Evolutionary conservation across 2,113 vertebrate species (phyloP), one percentile per base, ranked within the genome.

Genomic region (Gymnarchus niloticus): DNA sequence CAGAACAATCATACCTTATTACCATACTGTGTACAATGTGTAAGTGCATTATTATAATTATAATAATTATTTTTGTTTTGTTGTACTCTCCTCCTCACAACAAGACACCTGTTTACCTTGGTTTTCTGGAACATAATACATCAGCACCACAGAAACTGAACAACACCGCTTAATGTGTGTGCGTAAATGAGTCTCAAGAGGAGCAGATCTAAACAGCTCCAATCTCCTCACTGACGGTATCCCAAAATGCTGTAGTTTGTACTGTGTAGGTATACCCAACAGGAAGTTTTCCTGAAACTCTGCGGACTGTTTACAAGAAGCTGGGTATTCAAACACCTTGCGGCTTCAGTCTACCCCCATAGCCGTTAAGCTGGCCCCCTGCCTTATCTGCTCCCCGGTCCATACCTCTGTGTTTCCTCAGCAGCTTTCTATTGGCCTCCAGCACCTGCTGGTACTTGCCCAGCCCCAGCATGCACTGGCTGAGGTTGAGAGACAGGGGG

Each of bases 391-490:
- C n/a, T n/a, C n/a, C 12, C 87, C 56, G 85, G 69, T 84, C 78
- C 81, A 69, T 89, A 99, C 97, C 97, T 41, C 93, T 95, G 87
- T 98, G 95, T 59, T 90, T 96, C 85, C 94, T 94, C 21, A 99
- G 94, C 49, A 99, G 92, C 90, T 96, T 94, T 0, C 87, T 93
- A 3, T 95, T 97, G 87, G 97, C 95, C 86, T 96, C 94, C 93
- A 99, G 92, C 84, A 98, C 97, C 89, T 95, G 94, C 0, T 96
- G 94, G 91, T 95, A 95, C 51, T 97, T 94, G 1, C 94, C 93
- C 21, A 96, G 93, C 93, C 96, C 97, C 91, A 98, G 92, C 88
- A 95, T 90, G 85, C 97, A 99, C 89, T 98, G 97, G 91, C 98
- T 97, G 85, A 98, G 96, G 91, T 99, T 99, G 88, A 99, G 96